phyloP scores from a whole-genome alignment of 2,888 invertebrate species.

The Drosophila fungiperda region DNA sequence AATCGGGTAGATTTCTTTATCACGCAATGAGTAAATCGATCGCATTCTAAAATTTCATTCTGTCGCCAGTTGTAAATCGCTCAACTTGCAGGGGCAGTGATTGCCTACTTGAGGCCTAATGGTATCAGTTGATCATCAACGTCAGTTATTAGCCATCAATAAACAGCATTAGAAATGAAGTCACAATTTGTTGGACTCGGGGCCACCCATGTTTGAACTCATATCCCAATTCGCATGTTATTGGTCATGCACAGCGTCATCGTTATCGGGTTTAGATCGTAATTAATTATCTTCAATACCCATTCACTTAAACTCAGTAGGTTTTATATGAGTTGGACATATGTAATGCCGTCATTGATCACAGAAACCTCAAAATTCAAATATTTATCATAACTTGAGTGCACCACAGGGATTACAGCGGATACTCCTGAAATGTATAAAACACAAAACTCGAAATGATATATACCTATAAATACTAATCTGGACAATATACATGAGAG shows the following conservation, averaged over 20 bases:
- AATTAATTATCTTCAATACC: slow-evolving; percentile 32
- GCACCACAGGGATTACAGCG: not conserved
- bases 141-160: slow-evolving; percentile 34
- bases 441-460: not conserved
- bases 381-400: not conserved
- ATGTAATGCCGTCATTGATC: not conserved
- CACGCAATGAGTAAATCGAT: slow-evolving; percentile 58
- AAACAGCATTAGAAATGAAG: slow-evolving; percentile 50
- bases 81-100: slow-evolving; percentile 49
- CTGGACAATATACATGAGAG: not conserved
- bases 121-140: slow-evolving; percentile 36
- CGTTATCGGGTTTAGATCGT: slow-evolving; percentile 23
- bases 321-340: not conserved
- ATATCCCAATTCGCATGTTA: not conserved
- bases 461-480: not conserved
- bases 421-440: not conserved
- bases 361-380: not conserved
- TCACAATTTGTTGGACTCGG: slow-evolving; percentile 29
- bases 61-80: slow-evolving; percentile 55
- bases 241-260: slow-evolving; percentile 10
- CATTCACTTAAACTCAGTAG: not conserved
- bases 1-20: slow-evolving; percentile 50
- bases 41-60: slow-evolving; percentile 3
- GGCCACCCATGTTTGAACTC: not conserved
- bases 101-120: slow-evolving; percentile 69